Evolutionary conservation across 2,888 invertebrate species (phyloP).

Genomic region (Drosophila nr. perissopoda): DNA sequence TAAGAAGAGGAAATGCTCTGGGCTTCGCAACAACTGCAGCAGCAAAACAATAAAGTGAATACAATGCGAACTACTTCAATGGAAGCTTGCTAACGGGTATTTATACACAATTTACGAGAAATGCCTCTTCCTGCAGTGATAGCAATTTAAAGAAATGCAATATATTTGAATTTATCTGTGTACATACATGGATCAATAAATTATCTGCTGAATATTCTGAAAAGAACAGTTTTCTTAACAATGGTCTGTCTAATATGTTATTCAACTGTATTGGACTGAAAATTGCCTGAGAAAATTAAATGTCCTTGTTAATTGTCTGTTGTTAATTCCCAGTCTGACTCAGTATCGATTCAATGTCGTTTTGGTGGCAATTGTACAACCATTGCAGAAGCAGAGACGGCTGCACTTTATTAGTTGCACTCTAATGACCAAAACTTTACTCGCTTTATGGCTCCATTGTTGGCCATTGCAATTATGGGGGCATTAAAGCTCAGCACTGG

Average conservation of each 20-base stretch:
- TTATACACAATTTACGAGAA: slow-evolving; percentile 11
- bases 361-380: slow-evolving; percentile 23
- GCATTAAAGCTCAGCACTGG: slow-evolving; percentile 58
- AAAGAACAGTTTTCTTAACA: neutral
- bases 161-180: too few relatives aligned
- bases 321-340: slow-evolving; percentile 15
- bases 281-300: neutral
- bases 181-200: neutral
- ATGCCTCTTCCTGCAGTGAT: neutral
- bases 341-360: slow-evolving; percentile 28
- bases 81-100: neutral
- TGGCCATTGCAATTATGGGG: slow-evolving; percentile 71
- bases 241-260: neutral
- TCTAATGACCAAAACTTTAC: slow-evolving; percentile 49
- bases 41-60: slow-evolving; percentile 14
- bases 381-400: slow-evolving; percentile 16
- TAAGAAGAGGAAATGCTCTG: slow-evolving; percentile 59
- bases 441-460: slow-evolving; percentile 64
- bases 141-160: neutral
- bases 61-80: slow-evolving; percentile 33
- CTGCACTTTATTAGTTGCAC: slow-evolving; percentile 63
- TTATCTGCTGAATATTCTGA: neutral
- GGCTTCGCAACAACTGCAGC: slow-evolving; percentile 28
- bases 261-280: neutral
- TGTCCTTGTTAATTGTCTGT: neutral